Evolutionary conservation across 2,113 vertebrate species (phyloP), one percentile per base, ranked within the genome.

Genomic region (Bungarus multicinctus): DNA sequence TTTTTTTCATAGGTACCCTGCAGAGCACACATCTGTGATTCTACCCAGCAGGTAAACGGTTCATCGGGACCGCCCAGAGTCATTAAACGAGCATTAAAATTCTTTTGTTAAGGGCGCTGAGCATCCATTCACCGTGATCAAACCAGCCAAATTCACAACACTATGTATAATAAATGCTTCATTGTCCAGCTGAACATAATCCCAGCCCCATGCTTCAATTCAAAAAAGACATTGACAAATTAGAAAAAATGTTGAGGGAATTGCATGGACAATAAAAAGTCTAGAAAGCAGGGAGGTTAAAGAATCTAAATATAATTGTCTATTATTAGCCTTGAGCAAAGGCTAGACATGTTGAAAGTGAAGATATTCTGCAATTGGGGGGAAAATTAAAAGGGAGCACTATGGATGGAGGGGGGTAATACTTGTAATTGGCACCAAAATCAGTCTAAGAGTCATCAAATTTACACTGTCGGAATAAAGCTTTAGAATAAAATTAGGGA

Each of bases 191-290:
- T 90, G 89, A 90, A 90, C 45, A 90, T 69, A 69, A 90, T 50
- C 58, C 30, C 89, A 74, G 89, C 50, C n/a, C 74, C 55, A 60
- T 47, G 57, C 43, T 45, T 89, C 89, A 89, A 45, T 58, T 58
- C 22, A 81, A 81, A 81, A 90, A 69, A 25, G 89, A 90, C 58
- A 69, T 50, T 90, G 89, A 90, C 89, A 90, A 90, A 90, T 52
- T 69, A 60, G 58, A 52, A 69, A 90, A 45, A 90, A 74, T 74
- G 64, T n/a, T 30, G 45, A 52, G 60, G n/a, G 60, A 90, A 34
- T 16, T 52, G 50, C 45, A 69, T 3, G 30, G 47, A 74, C 58
- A 69, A 69, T n/a, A 23, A 25, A 90, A 52, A 74, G 60, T 74
- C 58, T 34, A 52, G 89, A 74, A 74, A 47, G 45, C 58, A 34